These are phyloP conservation scores for Cuniculus paca DNA, from an alignment of 2,797 vertebrate genomes.

Conservation along the genomic window DNA sequence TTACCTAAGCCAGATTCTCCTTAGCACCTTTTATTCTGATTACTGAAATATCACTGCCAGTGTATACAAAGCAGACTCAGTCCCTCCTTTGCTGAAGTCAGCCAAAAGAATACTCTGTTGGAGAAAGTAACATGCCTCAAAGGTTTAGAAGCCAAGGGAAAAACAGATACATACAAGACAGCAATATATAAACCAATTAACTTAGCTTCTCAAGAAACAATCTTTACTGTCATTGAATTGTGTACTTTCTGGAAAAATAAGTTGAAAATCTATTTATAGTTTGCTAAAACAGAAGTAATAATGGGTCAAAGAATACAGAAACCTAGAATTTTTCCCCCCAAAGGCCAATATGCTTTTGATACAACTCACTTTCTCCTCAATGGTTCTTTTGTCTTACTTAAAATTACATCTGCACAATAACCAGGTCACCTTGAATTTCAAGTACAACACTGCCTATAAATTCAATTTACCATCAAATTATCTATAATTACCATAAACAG, in stretches of 20 bases:
- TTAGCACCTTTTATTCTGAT: slow-evolving; percentile 51
- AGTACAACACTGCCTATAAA: slow-evolving; percentile 78
- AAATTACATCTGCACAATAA: slow-evolving; percentile 73
- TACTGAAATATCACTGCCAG: slow-evolving; percentile 63
- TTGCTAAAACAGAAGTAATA: slow-evolving; percentile 67
- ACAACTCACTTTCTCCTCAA: slow-evolving; percentile 72
- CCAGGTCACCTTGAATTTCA: slow-evolving; percentile 77
- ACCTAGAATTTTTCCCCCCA: not conserved
- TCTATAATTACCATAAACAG: slow-evolving; percentile 75
- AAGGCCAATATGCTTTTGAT: slow-evolving; percentile 63
- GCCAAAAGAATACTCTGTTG: slow-evolving; percentile 74
- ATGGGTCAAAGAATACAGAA: slow-evolving; percentile 60
- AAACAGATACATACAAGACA: slow-evolving; percentile 64
- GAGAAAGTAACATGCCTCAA: slow-evolving; percentile 70
- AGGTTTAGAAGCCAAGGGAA: slow-evolving; percentile 72
- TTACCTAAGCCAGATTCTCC: slow-evolving; percentile 64
- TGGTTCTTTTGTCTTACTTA: slow-evolving; percentile 77
- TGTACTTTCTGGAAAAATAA: slow-evolving; percentile 70
- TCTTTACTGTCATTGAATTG: slow-evolving; percentile 58
- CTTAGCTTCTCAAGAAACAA: slow-evolving; percentile 65
- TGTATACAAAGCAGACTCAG: not conserved
- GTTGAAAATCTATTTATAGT: slow-evolving; percentile 72
- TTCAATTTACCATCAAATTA: slow-evolving; percentile 82
- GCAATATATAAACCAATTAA: slow-evolving; percentile 66
- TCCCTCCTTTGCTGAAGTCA: slow-evolving; percentile 61